Evolutionary conservation across 2,113 vertebrate species (phyloP).

Genomic region (Dasyprocta punctata): DNA sequence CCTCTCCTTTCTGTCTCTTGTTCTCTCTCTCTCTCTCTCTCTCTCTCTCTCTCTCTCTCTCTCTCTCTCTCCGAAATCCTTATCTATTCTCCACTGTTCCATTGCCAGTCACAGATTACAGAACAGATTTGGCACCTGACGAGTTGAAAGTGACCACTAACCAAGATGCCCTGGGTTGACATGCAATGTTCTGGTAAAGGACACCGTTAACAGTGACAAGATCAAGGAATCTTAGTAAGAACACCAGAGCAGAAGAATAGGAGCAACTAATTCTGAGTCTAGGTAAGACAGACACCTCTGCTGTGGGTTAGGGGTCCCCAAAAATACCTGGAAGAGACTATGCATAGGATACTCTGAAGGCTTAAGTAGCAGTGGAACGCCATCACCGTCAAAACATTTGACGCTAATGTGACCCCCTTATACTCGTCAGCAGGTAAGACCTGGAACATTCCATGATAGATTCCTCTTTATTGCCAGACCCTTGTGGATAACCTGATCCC

Average conservation of each 20-base stretch:
- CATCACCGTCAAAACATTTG: background rate
- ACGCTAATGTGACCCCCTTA: background rate
- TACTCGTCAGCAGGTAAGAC: background rate
- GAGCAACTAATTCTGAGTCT: background rate
- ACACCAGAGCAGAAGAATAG: background rate
- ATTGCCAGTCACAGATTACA: background rate
- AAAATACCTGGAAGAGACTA: background rate
- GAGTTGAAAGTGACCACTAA: background rate
- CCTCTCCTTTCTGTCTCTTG: background rate
- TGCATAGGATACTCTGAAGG: background rate
- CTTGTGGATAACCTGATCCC: background rate
- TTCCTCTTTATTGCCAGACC: background rate
- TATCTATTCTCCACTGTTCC: background rate
- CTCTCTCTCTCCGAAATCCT: background rate
- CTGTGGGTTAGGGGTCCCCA: fast-evolving
- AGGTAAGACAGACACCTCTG: background rate
- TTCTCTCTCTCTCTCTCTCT: too few species aligned
- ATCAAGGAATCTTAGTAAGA: background rate
- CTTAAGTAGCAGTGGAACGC: background rate
- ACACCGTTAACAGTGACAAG: background rate
- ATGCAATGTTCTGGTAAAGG: background rate
- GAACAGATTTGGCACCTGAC: background rate
- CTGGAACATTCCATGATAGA: background rate
- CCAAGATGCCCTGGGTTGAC: background rate
- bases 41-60: background rate